Percentiles rank a stretch among this genome's conserved stretches.
phyloP scores from a whole-genome alignment of 2,797 vertebrate species.

The Poecilia gillii region DNA sequence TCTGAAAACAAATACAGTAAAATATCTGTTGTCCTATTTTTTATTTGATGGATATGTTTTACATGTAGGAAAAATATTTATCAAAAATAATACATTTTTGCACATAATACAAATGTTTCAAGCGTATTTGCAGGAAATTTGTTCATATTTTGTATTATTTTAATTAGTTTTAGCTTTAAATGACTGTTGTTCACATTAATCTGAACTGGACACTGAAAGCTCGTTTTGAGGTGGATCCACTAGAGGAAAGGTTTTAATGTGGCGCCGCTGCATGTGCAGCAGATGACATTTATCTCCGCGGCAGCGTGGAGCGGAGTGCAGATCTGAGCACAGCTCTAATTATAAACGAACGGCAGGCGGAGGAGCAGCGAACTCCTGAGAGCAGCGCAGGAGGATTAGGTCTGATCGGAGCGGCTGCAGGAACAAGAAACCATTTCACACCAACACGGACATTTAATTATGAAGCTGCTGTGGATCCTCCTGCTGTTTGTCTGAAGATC shows the following conservation, averaged over 20 bases:
- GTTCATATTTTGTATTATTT: background rate
- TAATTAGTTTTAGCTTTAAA: background rate
- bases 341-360: slow-evolving; percentile 31
- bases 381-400: slow-evolving; percentile 13
- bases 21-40: too few relatives aligned
- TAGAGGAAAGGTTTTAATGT: background rate
- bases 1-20: background rate
- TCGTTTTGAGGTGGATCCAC: background rate
- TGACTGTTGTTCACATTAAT: background rate
- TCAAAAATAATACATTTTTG: background rate
- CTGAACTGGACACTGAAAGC: background rate
- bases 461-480: background rate
- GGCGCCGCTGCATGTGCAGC: background rate
- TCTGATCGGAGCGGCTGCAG: slow-evolving; percentile 19
- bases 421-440: slow-evolving; percentile 45
- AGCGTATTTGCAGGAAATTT: background rate
- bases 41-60: background rate
- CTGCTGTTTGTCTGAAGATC: slow-evolving; percentile 1
- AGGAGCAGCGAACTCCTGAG: slow-evolving; percentile 9
- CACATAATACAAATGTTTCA: background rate
- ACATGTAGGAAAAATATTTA: background rate
- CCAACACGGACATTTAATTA: slow-evolving; percentile 45
- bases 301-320: background rate
- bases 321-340: slow-evolving; percentile 23
- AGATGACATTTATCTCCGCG: background rate